phyloP scores from a whole-genome alignment of 2,888 invertebrate genomes.

The Stenodera caucasica region DNA sequence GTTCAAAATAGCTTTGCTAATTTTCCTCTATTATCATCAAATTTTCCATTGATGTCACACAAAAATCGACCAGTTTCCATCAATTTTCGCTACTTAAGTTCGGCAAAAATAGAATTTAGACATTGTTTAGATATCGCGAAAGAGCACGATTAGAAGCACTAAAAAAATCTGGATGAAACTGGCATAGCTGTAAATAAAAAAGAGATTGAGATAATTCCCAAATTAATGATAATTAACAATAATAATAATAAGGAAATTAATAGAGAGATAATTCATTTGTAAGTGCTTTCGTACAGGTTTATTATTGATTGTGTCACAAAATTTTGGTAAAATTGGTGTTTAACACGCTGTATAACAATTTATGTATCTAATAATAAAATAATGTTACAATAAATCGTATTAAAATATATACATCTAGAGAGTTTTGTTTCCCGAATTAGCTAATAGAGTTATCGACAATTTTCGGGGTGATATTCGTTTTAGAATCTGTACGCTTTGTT shows the following conservation, averaged over 20 bases:
- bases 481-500: slow-evolving; percentile 49
- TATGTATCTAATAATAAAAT: slow-evolving; percentile 26
- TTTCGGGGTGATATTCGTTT: slow-evolving; percentile 30
- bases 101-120: too few species aligned
- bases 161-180: too few species aligned
- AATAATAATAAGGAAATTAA: too few species aligned
- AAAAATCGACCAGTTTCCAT: too few species aligned
- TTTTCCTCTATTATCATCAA: neutral
- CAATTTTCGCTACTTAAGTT: too few species aligned
- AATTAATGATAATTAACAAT: too few species aligned
- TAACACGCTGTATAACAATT: slow-evolving; percentile 34
- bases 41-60: too few species aligned
- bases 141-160: too few species aligned
- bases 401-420: slow-evolving; percentile 18
- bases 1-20: neutral
- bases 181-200: too few species aligned
- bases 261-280: slow-evolving; percentile 13
- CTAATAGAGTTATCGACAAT: neutral
- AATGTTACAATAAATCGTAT: slow-evolving; percentile 37
- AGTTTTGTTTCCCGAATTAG: neutral
- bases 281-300: slow-evolving; percentile 36
- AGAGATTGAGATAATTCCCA: too few species aligned
- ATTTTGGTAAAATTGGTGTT: slow-evolving; percentile 27
- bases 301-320: neutral
- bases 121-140: too few species aligned